Base-by-base conservation (phyloP, 2,113 vertebrate genomes). In the Psephotus haematonotus region DNA sequence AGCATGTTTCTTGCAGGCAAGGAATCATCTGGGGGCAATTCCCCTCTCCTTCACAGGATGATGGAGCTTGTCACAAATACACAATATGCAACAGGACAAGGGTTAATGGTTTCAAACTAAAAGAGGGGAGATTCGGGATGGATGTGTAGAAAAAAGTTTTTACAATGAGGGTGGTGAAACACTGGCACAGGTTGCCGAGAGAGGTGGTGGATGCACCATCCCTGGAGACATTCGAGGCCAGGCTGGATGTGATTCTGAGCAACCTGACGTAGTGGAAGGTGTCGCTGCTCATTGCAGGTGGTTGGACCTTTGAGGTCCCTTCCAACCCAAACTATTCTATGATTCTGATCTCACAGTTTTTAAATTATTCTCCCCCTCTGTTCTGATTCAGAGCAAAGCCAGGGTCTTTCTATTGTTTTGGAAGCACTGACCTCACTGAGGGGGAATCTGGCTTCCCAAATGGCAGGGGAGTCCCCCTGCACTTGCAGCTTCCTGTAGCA, bases 381-480 rank as follows among this genome's bases (percentile, higher is more conserved):
- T 67, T 78, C 46, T 44, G 57, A 78, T 68, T 76, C 44, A 33
- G 80, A 76, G 49, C 13, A 71, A 79, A 88, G 6, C 2, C 2
- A 20, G 35, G 0, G 4, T 18, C 4, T 85, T 75, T 74, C 57
- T 63, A 16, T 39, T 76, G 24, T 11, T 91, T 59, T 76, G 62
- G 18, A 41, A 82, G 31, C 55, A 44, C 33, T 82, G 57, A 57
- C 29, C 27, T 67, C 27, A 35, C 46, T 69, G 37, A 53, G 37
- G 31, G 50, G 27, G 7, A 69, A 37, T 43, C 25, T 67, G 15
- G 6, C 23, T 82, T 94, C 31, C 78, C 46, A 50, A 17, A 59
- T 35, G 24, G 17, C 37, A 15, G 5, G 18, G 12, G 18, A 11
- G 31, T 13, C 20, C 11, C 6, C 7, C 50, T 1, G 2, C 0